Percentiles rank a stretch among this genome's conserved stretches.
These are phyloP conservation scores for Macrophya alboannulata DNA, from an alignment of 2,888 invertebrate species.

Conservation along the genomic window DNA sequence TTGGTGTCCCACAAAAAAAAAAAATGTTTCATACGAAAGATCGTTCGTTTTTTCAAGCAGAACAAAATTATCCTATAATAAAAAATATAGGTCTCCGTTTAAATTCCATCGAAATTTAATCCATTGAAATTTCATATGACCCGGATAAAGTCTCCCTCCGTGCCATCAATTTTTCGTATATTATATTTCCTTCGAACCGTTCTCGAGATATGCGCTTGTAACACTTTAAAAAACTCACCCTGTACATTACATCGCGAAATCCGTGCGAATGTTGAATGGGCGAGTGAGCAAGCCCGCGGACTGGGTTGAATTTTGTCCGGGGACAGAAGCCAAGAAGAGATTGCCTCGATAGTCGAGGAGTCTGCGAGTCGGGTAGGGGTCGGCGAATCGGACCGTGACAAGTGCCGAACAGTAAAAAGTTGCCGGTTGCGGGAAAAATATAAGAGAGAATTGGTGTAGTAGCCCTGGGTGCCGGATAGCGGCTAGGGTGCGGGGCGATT, in stretches of 20 bases:
- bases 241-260: neutral
- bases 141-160: too few species aligned
- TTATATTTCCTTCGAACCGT: too few species aligned
- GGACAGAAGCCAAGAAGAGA: neutral
- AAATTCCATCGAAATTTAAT: too few species aligned
- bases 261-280: neutral
- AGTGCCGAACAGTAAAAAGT: constrained; percentile 49
- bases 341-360: neutral
- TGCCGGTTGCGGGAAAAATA: neutral
- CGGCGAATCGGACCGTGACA: constrained; percentile 43
- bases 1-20: too few species aligned
- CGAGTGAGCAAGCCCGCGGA: neutral
- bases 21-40: too few species aligned
- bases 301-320: neutral
- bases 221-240: too few species aligned
- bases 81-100: too few species aligned
- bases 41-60: too few species aligned
- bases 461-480: constrained; percentile 14
- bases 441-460: neutral
- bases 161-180: too few species aligned
- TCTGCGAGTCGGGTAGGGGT: neutral
- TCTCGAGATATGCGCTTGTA: too few species aligned
- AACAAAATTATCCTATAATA: too few species aligned
- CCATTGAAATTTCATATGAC: too few species aligned
- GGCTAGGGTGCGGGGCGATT: constrained; percentile 35